Conservation (phyloP, 2,888 invertebrate genomes). For the Lycaena phlaeas region DNA sequence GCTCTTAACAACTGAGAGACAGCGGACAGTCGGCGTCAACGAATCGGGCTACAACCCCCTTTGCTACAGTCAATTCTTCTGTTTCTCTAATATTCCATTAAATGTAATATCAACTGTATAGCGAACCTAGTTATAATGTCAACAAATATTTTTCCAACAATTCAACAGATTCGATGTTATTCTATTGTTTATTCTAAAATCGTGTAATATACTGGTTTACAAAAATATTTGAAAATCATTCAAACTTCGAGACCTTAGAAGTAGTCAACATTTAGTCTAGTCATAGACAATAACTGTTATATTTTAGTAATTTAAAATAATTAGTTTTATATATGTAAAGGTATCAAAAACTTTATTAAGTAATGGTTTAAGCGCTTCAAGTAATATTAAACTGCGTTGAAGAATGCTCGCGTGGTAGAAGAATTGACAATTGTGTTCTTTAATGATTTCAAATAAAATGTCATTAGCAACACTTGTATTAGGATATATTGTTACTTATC, state of each 20-base stretch:
- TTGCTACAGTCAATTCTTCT: slow-evolving; percentile 8
- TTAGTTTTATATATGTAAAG: slow-evolving; percentile 57
- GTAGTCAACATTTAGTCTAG: slow-evolving; percentile 59
- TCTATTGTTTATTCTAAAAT: slow-evolving; percentile 7
- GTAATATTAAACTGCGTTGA: not conserved
- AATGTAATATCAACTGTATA: slow-evolving; percentile 2
- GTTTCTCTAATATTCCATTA: slow-evolving; percentile 3
- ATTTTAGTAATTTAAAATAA: slow-evolving; percentile 54
- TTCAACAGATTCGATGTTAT: slow-evolving; percentile 9
- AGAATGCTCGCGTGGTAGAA: slow-evolving; percentile 1
- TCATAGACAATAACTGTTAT: slow-evolving; percentile 26
- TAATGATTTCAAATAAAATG: not conserved
- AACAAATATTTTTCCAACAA: not conserved
- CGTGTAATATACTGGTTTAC: slow-evolving; percentile 3
- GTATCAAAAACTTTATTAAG: slow-evolving; percentile 58
- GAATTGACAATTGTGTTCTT: slow-evolving; percentile 1
- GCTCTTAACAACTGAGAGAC: not conserved
- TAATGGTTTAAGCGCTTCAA: slow-evolving; percentile 16
- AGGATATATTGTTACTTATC: no score
- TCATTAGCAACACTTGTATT: not conserved
- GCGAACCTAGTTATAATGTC: slow-evolving; percentile 8
- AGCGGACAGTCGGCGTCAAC: not conserved
- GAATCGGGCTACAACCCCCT: not conserved
- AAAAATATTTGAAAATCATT: slow-evolving; percentile 22
- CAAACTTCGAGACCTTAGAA: slow-evolving; percentile 52